Evolutionary conservation across 2,113 vertebrate genomes (phyloP).

Genomic region (Tachysurus vachellii): DNA sequence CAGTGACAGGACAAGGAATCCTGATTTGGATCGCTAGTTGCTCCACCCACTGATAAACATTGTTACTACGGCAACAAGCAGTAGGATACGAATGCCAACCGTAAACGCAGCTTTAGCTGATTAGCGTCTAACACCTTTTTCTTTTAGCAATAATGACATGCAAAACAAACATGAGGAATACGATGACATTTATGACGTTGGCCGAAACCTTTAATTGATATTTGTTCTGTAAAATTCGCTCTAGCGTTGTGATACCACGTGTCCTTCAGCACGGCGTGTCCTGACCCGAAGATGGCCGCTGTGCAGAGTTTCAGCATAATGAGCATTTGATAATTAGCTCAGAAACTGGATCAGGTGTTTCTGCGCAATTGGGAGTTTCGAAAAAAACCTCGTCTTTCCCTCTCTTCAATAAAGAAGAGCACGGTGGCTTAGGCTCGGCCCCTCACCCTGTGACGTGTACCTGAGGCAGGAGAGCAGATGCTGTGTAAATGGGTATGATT

Average conservation of each 20-base stretch:
- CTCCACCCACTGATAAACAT: no score
- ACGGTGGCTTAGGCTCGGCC: not conserved
- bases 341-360: not conserved
- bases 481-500: conserved; percentile 46
- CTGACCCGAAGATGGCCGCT: not conserved
- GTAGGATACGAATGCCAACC: no score
- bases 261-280: not conserved
- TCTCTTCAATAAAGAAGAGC: not conserved
- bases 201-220: not conserved
- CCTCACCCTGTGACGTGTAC: not conserved
- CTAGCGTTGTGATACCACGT: not conserved
- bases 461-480: conserved; percentile 42
- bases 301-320: not conserved
- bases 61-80: no score
- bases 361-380: not conserved
- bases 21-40: no score
- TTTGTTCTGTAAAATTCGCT: no score
- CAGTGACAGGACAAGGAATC: no score
- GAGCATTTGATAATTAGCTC: not conserved
- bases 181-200: no score
- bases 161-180: no score
- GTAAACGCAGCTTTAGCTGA: no score
- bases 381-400: not conserved
- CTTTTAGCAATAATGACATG: no score
- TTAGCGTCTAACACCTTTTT: no score